Percentiles rank a stretch among this genome's conserved stretches.
phyloP scores from a whole-genome alignment of 2,797 vertebrate genomes.

The Tamandua tetradactyla region DNA sequence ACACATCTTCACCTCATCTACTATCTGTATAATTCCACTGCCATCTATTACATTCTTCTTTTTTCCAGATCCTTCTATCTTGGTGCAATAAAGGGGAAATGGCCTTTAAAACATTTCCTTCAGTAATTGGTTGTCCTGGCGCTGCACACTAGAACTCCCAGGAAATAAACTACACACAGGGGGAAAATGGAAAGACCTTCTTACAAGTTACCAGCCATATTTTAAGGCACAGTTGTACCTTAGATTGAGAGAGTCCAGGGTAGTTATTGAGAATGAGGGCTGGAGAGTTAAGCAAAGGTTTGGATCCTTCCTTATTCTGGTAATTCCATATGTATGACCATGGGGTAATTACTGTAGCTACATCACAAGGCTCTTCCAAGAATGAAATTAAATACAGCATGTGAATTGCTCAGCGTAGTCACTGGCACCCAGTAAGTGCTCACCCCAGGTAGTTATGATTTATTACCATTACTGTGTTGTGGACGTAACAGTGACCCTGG shows the following conservation, averaged over 20 bases:
- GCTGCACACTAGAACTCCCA: neutral
- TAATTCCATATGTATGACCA: neutral
- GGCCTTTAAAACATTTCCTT: neutral
- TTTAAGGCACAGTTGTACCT: neutral
- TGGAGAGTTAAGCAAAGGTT: neutral
- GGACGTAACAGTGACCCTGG: neutral
- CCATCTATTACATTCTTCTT: neutral
- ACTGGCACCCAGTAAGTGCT: neutral
- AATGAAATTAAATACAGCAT: neutral
- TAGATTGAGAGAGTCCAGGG: neutral
- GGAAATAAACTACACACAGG: neutral
- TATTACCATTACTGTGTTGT: neutral
- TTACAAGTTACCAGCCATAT: neutral
- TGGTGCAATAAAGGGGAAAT: neutral
- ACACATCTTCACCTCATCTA: neutral
- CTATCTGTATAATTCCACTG: neutral
- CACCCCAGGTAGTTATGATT: neutral
- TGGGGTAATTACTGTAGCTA: neutral
- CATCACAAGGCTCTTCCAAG: neutral
- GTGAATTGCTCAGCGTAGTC: neutral
- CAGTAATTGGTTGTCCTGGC: neutral
- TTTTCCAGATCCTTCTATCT: neutral
- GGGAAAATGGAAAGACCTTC: neutral
- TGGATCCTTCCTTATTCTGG: neutral
- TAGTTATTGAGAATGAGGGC: neutral